Base-by-base conservation (phyloP, 2,888 invertebrate genomes). In the Bellardia bayeri region DNA sequence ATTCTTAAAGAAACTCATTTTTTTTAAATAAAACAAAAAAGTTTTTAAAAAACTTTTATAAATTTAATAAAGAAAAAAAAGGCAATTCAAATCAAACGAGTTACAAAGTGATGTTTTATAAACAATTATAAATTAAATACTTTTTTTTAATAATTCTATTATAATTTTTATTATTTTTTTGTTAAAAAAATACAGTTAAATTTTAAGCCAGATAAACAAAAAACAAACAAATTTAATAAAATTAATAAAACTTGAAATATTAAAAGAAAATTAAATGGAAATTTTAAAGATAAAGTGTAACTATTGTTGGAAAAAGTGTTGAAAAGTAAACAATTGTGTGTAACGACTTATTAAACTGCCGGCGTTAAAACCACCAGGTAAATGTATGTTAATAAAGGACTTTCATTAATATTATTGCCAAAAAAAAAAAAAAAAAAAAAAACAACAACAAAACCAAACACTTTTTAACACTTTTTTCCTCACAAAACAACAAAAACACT, bases 91-190 rank as follows among this genome's bases (percentile, higher is more conserved):
- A 92, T 92, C 92, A 92, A 92, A 92, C 91, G 90, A 91, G 91
- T 92, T 92, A 92, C 92, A 90, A 92, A 92, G 92, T 92, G 92
- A 92, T 92, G 92, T 91, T 92, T 90, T 89, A 89, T 88, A 88
- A 88, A 87, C 84, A 69, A 87, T 87, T 85, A 61, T 82, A 84
- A 81, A 75, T 82, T 81, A 79, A 78, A 71, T 80, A 78, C 69
- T 79, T 80, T 16, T 86, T 75, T 61, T 76, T 76, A 69, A 71
- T 83, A 76, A 76, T 82, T 78, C 71, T 78, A 71, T 64, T 56
- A 56, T 71, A 68, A 51, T 64, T 83, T 78, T 72, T 72, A 40
- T 76, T 54, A 42, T 54, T 49, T 68, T 75, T 74, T 49, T 49
- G 58, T 69, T 74, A 49, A 83, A 87, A 85, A 86, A 78, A 66